Evolutionary conservation across 2,113 vertebrate species (phyloP), one percentile per base, ranked within the genome.

Genomic region (Genyomyrus donnyi): DNA sequence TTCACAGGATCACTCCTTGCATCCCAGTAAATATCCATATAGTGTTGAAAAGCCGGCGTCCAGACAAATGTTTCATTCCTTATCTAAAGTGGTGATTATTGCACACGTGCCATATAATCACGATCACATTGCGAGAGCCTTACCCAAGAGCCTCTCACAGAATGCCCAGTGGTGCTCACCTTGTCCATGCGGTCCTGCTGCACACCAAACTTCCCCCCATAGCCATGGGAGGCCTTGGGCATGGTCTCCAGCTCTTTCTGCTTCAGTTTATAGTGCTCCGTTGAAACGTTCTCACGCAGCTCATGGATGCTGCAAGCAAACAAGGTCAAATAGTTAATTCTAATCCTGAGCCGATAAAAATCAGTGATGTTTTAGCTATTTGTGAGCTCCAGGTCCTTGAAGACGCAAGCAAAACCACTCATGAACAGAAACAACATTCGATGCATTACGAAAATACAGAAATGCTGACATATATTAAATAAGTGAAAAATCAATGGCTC

Each of bases 141-240:
- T 2, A 58, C 15, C 27, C 11, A 52, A 8, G 50, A n/a, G 35
- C 31, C 35, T 1, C 13, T 7, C 35, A 9, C 70, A 77, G 35
- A 87, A 42, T 15, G 31, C 74, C 74, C 49, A 24, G 9, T 6
- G 42, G 3, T 1, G 48, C 17, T 83, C 1, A 98, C 98, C 94
- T 97, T 99, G 93, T 99, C 98, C 98, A 99, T 99, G 9, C 98
- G 96, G 89, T 99, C 98, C 86, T 98, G 97, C 90, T 99, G 98
- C 39, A 99, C 95, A 0, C 98, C 98, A 7, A 99, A 99, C 53
- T 96, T 99, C 0, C 98, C 98, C 19, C 98, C 98, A 0, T 99
- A 99, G 42, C 98, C 98, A 1, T 97, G 97, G 0, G 98, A 98
- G 24, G 98, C 98, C 87, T 96, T 97, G 3, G 98, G 98, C 92